Evolutionary conservation across 2,888 invertebrate genomes (phyloP).

Genomic region (Mythimna albipuncta): DNA sequence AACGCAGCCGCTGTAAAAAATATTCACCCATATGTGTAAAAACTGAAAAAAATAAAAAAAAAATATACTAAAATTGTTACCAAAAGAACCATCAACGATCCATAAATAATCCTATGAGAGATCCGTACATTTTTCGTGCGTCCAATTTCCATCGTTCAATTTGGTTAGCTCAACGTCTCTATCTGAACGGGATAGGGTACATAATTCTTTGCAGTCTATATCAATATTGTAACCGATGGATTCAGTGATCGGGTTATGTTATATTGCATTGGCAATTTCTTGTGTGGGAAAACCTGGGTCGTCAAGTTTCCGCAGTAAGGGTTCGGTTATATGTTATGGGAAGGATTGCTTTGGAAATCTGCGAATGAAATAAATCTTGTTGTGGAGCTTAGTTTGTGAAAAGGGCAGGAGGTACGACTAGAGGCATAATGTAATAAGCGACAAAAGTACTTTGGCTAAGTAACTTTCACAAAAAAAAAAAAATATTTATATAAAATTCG

Average conservation of each 20-base stretch:
- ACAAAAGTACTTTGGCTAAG: neutral
- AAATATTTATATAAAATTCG: no score
- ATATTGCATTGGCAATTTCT: slow-evolving; percentile 63
- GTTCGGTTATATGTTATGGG: slow-evolving; percentile 30
- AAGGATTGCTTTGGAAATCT: slow-evolving; percentile 12
- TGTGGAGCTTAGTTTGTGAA: neutral
- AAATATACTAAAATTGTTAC: slow-evolving; percentile 43
- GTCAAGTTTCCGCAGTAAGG: slow-evolving; percentile 31
- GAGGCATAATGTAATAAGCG: neutral
- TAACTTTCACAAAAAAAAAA: neutral
- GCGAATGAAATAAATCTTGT: slow-evolving; percentile 31
- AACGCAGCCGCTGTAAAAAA: slow-evolving; percentile 24
- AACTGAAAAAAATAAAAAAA: slow-evolving; percentile 22
- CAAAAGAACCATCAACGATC: slow-evolving; percentile 40
- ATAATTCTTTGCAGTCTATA: slow-evolving; percentile 44
- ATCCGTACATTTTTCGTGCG: slow-evolving; percentile 49
- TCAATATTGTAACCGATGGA: slow-evolving; percentile 57
- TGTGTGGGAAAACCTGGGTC: slow-evolving; percentile 41
- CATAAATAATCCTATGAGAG: slow-evolving; percentile 60
- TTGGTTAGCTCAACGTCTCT: slow-evolving; percentile 37
- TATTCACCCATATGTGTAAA: slow-evolving; percentile 16
- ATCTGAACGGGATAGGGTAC: slow-evolving; percentile 31
- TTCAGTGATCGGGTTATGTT: slow-evolving; percentile 52
- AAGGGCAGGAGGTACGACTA: neutral
- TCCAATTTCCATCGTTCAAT: slow-evolving; percentile 46